Conservation (phyloP, 2,888 invertebrate genomes). For the Polyommatus iphigenia region DNA sequence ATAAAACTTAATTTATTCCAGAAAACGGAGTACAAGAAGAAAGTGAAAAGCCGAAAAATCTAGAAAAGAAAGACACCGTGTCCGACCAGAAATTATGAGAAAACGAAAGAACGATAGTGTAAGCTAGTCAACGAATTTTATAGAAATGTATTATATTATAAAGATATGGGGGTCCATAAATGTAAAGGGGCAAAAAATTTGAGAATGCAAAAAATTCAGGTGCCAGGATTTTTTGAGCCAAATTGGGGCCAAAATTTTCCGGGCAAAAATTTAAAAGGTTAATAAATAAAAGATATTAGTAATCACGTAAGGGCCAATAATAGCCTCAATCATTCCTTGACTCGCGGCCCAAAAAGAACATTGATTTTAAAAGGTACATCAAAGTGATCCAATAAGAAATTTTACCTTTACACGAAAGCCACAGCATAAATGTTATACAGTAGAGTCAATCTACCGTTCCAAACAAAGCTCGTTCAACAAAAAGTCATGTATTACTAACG, state of each 20-base stretch:
- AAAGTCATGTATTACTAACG: no score
- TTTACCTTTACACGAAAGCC: not conserved
- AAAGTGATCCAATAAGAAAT: not conserved
- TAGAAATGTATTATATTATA: no score
- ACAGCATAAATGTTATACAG: not conserved
- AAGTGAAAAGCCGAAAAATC: conserved; percentile 11
- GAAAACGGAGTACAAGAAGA: not conserved
- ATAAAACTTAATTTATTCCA: not conserved
- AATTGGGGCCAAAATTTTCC: no score
- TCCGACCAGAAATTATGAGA: conserved; percentile 25
- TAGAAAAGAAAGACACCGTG: conserved; percentile 23
- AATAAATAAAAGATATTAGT: not conserved
- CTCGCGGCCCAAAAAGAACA: not conserved
- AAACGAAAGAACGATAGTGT: not conserved
- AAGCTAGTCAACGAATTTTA: conserved; percentile 22
- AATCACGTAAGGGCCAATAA: not conserved
- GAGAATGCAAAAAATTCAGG: no score
- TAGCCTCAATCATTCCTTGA: not conserved
- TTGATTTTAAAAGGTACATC: not conserved
- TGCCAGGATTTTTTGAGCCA: not conserved
- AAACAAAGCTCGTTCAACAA: not conserved
- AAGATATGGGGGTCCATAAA: not conserved
- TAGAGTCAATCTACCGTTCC: not conserved
- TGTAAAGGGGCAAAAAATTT: no score
- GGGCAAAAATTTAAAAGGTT: not conserved